Conservation (phyloP, 2,797 vertebrate species). For the Poeciliopsis presidionis region DNA sequence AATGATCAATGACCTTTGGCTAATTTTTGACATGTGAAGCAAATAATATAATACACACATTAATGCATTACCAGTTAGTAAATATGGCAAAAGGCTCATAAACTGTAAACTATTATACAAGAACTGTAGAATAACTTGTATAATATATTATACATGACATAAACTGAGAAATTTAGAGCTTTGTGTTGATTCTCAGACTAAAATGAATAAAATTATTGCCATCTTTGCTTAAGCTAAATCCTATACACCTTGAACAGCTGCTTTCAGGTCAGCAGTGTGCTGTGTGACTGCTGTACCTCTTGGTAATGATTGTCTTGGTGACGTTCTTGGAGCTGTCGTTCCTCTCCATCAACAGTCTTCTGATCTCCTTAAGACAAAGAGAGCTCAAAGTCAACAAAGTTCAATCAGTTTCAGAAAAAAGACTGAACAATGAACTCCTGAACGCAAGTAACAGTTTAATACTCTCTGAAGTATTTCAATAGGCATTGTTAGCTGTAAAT, state of each 20-base stretch:
- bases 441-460: too few relatives aligned
- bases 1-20: neutral
- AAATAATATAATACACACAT: neutral
- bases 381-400: slow-evolving; percentile 37
- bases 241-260: neutral
- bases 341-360: slow-evolving; percentile 81
- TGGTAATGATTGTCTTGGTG: slow-evolving; percentile 89
- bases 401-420: neutral
- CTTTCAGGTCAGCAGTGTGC: neutral
- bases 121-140: too few relatives aligned
- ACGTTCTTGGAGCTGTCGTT: slow-evolving; percentile 72
- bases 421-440: neutral
- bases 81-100: neutral
- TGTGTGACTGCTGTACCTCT: slow-evolving; percentile 77
- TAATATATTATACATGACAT: too few relatives aligned
- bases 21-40: neutral
- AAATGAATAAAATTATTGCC: neutral
- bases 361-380: slow-evolving; percentile 85
- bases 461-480: neutral
- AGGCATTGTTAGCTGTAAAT: too few relatives aligned
- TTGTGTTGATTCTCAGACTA: neutral
- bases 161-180: neutral
- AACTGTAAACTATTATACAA: neutral
- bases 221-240: neutral
- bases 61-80: neutral